A percentile compares a stretch with the other conserved stretches of the same genome.
Conservation (phyloP, 2,113 vertebrate species). For the Dicentrarchus labrax region DNA sequence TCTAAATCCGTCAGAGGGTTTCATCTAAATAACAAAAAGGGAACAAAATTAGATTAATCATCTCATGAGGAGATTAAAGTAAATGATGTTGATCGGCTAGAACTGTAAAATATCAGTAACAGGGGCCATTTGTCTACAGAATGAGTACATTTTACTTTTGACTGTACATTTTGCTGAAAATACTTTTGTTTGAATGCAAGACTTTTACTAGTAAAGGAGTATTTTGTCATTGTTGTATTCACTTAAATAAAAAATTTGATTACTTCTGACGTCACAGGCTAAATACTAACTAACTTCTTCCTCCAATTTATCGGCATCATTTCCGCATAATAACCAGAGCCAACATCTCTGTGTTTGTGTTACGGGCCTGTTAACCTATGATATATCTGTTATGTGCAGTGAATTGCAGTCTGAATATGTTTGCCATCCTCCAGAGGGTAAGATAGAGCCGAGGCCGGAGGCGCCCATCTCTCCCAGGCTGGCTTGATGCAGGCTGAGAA, state of each 20-base stretch:
- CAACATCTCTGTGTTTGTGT: neutral
- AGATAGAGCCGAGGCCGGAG: constrained; percentile 46
- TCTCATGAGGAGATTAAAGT: no score
- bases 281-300: neutral
- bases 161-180: neutral
- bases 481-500: constrained; percentile 49
- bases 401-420: constrained; percentile 57
- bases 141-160: no score
- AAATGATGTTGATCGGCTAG: no score
- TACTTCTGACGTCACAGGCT: neutral
- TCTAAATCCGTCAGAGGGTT: no score
- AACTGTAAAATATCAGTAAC: no score
- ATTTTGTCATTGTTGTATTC: neutral
- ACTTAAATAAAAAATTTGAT: neutral
- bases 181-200: neutral
- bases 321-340: neutral
- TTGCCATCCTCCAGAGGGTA: constrained; percentile 57
- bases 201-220: neutral
- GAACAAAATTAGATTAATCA: no score
- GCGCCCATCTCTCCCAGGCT: constrained; percentile 37
- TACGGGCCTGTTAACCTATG: constrained; percentile 41
- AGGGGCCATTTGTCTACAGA: no score
- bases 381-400: constrained; percentile 52
- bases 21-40: no score
- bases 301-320: constrained; percentile 1